These are phyloP conservation scores for Gymnodraco acuticeps DNA, from an alignment of 2,797 vertebrate species.

Conservation along the genomic window DNA sequence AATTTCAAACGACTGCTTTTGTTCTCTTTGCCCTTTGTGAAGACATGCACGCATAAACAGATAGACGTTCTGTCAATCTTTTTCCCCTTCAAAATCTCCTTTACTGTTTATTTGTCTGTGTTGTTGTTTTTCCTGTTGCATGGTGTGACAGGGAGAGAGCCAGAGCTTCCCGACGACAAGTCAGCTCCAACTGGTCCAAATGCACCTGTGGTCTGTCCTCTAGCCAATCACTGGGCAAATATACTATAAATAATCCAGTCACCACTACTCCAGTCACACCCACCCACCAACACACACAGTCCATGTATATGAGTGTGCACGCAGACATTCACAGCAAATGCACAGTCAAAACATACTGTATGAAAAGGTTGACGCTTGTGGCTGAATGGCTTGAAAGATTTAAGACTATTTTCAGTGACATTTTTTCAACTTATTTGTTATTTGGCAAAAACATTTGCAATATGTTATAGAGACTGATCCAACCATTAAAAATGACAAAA, in stretches of 20 bases:
- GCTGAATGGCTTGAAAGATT: slow-evolving; percentile 5
- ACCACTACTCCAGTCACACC: slow-evolving; percentile 68
- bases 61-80: neutral
- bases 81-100: neutral
- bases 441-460: neutral
- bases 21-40: slow-evolving; percentile 12
- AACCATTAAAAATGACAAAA: neutral
- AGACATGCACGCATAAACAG: slow-evolving; percentile 1
- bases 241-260: slow-evolving; percentile 83
- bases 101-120: slow-evolving; percentile 15
- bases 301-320: slow-evolving; percentile 25
- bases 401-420: neutral
- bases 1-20: slow-evolving; percentile 53
- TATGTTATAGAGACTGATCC: neutral
- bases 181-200: slow-evolving; percentile 65
- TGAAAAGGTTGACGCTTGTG: slow-evolving; percentile 40
- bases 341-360: slow-evolving; percentile 31
- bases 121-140: slow-evolving; percentile 39
- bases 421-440: neutral
- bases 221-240: slow-evolving; percentile 83
- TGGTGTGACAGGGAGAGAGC: slow-evolving; percentile 42
- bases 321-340: slow-evolving; percentile 38
- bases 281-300: slow-evolving; percentile 38
- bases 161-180: slow-evolving; percentile 64
- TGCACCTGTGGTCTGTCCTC: slow-evolving; percentile 77